Percentiles rank a stretch among this genome's conserved stretches.
These are phyloP conservation scores for Gymnoscopelus microlampas DNA, from an alignment of 2,797 vertebrate species.

Conservation along the genomic window DNA sequence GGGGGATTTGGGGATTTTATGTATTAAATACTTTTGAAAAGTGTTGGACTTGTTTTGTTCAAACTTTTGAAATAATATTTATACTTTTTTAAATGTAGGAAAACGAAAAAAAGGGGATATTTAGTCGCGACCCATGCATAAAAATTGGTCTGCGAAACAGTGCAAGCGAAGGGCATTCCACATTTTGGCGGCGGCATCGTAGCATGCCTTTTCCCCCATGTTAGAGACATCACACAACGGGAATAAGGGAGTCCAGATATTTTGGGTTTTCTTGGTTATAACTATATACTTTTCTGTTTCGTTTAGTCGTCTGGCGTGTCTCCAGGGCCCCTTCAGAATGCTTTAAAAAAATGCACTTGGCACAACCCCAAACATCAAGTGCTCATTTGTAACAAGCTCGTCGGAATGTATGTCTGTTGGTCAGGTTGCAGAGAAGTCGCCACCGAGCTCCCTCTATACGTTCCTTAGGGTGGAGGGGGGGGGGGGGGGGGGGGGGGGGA, in stretches of 20 bases:
- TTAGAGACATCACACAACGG: neutral
- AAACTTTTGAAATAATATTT: too few relatives aligned
- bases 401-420: constrained; percentile 90
- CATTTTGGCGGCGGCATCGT: too few relatives aligned
- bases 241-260: constrained; percentile 43
- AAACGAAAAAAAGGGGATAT: too few relatives aligned
- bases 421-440: constrained; percentile 83
- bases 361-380: constrained; percentile 92
- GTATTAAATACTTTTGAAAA: too few relatives aligned
- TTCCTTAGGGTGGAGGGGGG: constrained; percentile 63
- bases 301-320: constrained; percentile 83
- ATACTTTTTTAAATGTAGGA: too few relatives aligned
- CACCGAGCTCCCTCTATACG: constrained; percentile 84
- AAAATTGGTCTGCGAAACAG: too few relatives aligned
- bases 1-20: too few relatives aligned
- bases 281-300: constrained; percentile 85
- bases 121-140: too few relatives aligned
- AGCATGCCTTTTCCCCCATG: too few relatives aligned
- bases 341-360: constrained; percentile 88
- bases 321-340: constrained; percentile 90
- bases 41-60: too few relatives aligned
- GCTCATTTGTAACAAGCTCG: constrained; percentile 92
- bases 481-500: constrained; percentile 24
- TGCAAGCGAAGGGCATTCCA: too few relatives aligned
- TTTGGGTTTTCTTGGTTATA: constrained; percentile 74